Conservation (phyloP, 2,113 vertebrate genomes). For the Triplophysa siluroides region DNA sequence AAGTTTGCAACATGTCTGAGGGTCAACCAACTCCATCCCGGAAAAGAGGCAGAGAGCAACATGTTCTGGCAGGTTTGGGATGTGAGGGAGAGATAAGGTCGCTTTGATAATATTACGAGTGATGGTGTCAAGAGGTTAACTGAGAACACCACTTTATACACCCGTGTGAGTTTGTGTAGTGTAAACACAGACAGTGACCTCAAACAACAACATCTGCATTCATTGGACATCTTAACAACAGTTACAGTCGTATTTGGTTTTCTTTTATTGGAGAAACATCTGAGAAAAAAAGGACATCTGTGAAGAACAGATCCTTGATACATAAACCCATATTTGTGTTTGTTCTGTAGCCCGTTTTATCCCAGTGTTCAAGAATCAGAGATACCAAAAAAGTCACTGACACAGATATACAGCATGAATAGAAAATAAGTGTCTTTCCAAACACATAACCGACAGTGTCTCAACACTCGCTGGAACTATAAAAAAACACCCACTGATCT, state of each 20-base stretch:
- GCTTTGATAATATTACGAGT: background rate
- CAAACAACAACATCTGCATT: background rate
- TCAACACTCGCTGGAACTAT: background rate
- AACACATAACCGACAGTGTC: background rate
- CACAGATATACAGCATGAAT: background rate
- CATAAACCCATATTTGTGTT: background rate
- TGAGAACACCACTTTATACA: background rate
- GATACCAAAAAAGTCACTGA: background rate
- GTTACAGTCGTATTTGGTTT: no score
- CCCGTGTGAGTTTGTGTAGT: background rate
- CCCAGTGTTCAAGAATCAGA: background rate
- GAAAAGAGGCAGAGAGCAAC: conserved; percentile 21
- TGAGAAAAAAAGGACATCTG: no score
- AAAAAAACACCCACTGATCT: conserved; percentile 1
- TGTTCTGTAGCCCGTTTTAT: background rate
- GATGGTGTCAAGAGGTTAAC: background rate
- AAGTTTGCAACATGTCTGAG: conserved; percentile 50
- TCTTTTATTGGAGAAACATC: no score
- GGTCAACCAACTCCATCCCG: conserved; percentile 24
- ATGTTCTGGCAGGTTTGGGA: conserved; percentile 34
- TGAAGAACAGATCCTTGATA: no score
- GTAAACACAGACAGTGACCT: background rate
- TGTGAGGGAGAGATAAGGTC: conserved; percentile 3
- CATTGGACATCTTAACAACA: no score
- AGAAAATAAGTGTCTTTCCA: background rate